Conservation (phyloP, 1,140 invertebrate species). For the Heliothis subflexa region DNA sequence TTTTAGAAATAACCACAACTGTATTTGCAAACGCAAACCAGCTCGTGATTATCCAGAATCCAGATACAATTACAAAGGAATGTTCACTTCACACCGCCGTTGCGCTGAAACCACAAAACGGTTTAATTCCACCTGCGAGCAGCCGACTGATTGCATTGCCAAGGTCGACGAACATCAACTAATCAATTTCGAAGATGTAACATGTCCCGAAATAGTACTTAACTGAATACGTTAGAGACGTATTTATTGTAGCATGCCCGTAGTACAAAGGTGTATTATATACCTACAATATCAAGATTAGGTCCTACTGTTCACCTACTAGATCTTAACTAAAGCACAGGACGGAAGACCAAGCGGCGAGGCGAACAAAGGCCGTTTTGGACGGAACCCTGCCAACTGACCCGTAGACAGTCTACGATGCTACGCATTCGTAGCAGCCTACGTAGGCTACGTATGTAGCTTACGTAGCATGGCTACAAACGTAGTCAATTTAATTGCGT, state of each 20-base stretch:
- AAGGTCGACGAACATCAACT: neutral
- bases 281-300: no score
- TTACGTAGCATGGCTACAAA: conserved; percentile 11
- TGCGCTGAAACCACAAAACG: no score
- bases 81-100: no score
- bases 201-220: neutral
- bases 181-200: neutral
- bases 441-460: conserved; percentile 1
- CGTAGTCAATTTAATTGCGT: neutral
- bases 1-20: no score
- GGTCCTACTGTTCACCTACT: no score
- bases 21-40: no score
- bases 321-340: no score
- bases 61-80: no score
- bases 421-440: conserved; percentile 22
- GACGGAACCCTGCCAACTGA: neutral
- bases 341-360: no score
- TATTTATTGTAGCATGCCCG: neutral
- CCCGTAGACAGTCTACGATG: conserved; percentile 21
- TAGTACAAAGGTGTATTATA: no score
- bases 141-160: neutral
- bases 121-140: neutral
- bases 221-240: neutral
- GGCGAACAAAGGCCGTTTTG: no score
- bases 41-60: no score